These are phyloP conservation scores for Pissodes strobi DNA, from an alignment of 1,140 invertebrate species.

Conservation along the genomic window DNA sequence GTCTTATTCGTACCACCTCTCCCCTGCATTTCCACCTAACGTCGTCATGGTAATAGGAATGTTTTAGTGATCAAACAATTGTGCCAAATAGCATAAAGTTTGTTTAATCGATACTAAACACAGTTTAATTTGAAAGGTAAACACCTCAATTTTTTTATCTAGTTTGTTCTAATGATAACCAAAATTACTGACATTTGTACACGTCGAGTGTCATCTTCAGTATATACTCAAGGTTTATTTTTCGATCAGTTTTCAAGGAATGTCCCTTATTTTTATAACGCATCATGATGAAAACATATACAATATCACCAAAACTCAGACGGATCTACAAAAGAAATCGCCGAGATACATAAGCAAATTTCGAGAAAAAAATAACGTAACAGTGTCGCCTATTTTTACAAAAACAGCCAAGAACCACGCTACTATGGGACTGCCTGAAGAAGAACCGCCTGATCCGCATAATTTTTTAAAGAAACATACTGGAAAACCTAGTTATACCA, in stretches of 20 bases:
- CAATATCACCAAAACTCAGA: constrained; percentile 51
- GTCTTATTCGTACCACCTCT: too few relatives aligned
- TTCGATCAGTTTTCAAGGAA: constrained; percentile 32
- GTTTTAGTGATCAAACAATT: too few relatives aligned
- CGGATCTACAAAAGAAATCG: constrained; percentile 37
- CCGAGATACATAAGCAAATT: constrained; percentile 32
- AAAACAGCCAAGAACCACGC: constrained; percentile 51
- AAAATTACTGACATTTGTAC: too few relatives aligned
- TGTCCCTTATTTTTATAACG: constrained; percentile 59
- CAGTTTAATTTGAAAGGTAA: too few relatives aligned
- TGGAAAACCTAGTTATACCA: constrained; percentile 40
- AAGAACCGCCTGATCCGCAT: constrained; percentile 59
- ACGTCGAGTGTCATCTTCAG: too few relatives aligned
- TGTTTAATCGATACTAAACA: too few relatives aligned
- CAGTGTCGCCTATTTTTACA: too few relatives aligned
- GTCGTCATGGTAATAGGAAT: too few relatives aligned
- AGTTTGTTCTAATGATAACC: too few relatives aligned
- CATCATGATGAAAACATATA: constrained; percentile 59
- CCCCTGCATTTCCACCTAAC: too few relatives aligned
- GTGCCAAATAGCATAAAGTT: too few relatives aligned
- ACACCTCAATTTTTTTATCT: too few relatives aligned
- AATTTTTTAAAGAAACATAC: constrained; percentile 64
- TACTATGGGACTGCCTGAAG: constrained; percentile 65
- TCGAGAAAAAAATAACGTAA: constrained; percentile 12
- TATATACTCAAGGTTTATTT: not conserved